These are phyloP conservation scores for Eptesicus fuscus DNA, from an alignment of 2,113 vertebrate genomes.

Conservation along the genomic window DNA sequence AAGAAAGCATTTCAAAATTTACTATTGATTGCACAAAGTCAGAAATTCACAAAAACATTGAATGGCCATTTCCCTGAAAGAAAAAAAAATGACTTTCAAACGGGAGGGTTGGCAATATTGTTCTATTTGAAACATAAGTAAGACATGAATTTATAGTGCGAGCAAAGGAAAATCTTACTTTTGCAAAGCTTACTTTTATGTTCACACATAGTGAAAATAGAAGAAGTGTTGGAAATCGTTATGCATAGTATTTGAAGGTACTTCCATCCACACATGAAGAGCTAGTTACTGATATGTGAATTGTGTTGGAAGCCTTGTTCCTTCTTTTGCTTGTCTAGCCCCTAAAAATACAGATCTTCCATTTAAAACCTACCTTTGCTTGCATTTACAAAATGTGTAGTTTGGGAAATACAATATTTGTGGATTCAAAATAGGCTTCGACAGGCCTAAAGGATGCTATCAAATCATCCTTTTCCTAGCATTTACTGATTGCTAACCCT, in stretches of 20 bases:
- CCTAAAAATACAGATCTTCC: neutral
- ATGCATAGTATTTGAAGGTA: neutral
- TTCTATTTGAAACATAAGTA: slow-evolving; percentile 42
- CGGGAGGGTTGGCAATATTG: neutral
- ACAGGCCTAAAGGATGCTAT: neutral
- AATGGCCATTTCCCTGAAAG: neutral
- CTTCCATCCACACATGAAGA: neutral
- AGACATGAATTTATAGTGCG: slow-evolving; percentile 37
- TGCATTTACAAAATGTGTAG: neutral
- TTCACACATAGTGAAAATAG: neutral
- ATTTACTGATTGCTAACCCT: neutral
- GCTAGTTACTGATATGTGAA: neutral
- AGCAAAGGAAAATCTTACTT: slow-evolving; percentile 3
- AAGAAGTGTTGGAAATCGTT: neutral
- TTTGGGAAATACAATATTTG: neutral
- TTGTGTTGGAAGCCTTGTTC: neutral
- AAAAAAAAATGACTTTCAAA: slow-evolving; percentile 26
- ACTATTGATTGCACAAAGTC: neutral
- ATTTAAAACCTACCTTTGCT: neutral
- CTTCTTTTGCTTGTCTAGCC: neutral
- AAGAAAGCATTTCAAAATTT: slow-evolving; percentile 12
- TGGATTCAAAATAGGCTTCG: neutral
- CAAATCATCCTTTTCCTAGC: neutral
- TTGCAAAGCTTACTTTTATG: slow-evolving; percentile 14
- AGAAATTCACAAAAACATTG: neutral